These are phyloP conservation scores for Capreolus pygargus DNA, from an alignment of 2,113 vertebrate genomes.

Conservation along the genomic window DNA sequence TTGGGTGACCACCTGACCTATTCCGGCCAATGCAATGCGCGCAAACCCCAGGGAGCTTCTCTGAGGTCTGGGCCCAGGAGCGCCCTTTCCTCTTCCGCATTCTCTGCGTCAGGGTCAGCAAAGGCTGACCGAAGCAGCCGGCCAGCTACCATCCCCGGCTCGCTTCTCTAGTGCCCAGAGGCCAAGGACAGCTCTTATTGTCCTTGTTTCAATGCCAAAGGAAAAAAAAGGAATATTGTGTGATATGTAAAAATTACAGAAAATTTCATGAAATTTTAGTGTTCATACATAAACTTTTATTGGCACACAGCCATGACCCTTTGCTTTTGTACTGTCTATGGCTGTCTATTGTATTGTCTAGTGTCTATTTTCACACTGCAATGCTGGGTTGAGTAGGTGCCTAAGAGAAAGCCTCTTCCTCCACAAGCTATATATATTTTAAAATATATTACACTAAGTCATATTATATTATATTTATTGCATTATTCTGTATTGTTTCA, in stretches of 20 bases:
- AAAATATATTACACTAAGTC: background rate
- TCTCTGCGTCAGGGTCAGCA: rapidly evolving
- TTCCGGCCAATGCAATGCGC: background rate
- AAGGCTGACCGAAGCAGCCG: background rate
- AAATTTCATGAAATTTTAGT: background rate
- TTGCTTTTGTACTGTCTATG: rapidly evolving
- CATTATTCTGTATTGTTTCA: background rate
- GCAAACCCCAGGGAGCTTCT: rapidly evolving
- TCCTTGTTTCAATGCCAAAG: background rate
- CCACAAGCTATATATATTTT: background rate
- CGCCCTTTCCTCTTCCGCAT: rapidly evolving
- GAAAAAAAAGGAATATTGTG: background rate
- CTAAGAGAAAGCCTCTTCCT: background rate
- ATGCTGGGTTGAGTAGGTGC: rapidly evolving
- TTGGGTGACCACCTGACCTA: rapidly evolving
- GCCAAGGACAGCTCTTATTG: background rate
- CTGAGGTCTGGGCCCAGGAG: rapidly evolving
- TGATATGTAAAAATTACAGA: no score
- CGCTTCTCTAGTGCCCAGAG: background rate
- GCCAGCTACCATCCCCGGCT: rapidly evolving
- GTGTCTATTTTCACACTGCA: background rate
- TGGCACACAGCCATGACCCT: rapidly evolving
- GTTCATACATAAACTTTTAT: background rate
- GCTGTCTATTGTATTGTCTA: no score
- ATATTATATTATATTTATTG: background rate